Evolutionary conservation across 2,888 invertebrate species (phyloP).

Genomic region (Eugnorisma glareosa): DNA sequence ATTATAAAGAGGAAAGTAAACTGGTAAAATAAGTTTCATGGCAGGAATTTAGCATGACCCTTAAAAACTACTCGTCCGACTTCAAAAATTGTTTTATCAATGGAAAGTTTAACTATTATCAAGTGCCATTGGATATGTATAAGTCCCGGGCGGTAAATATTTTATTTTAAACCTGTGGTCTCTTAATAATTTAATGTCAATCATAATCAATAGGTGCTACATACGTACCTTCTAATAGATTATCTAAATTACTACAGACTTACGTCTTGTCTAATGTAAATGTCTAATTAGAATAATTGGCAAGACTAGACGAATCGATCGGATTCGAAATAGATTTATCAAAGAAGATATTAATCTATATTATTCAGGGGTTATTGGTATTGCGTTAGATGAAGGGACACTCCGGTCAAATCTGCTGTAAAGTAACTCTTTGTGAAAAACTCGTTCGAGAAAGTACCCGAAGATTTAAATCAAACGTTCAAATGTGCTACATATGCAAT

Average conservation of each 20-base stretch:
- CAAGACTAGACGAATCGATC: conserved; percentile 40
- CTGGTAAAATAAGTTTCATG: background rate
- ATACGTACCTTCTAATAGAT: background rate
- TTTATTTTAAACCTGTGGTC: background rate
- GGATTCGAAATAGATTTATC: background rate
- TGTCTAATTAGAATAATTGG: conserved; percentile 17
- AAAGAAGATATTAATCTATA: background rate
- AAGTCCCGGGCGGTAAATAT: background rate
- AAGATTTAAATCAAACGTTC: background rate
- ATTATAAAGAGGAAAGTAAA: no score
- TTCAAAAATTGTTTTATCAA: background rate
- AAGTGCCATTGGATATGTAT: background rate
- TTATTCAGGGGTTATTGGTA: background rate
- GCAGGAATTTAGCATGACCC: background rate
- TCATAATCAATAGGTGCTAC: background rate
- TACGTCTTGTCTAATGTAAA: background rate
- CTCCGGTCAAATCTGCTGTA: background rate
- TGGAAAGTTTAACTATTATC: background rate
- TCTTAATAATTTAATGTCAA: background rate
- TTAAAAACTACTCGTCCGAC: background rate
- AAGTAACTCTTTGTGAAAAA: background rate
- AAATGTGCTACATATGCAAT: background rate
- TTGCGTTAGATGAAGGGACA: background rate
- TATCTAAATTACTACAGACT: background rate
- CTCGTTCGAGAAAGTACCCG: background rate